A percentile compares a stretch with the other conserved stretches of the same genome.
These are phyloP conservation scores for Zootoca vivipara DNA, from an alignment of 2,113 vertebrate species.

Conservation along the genomic window DNA sequence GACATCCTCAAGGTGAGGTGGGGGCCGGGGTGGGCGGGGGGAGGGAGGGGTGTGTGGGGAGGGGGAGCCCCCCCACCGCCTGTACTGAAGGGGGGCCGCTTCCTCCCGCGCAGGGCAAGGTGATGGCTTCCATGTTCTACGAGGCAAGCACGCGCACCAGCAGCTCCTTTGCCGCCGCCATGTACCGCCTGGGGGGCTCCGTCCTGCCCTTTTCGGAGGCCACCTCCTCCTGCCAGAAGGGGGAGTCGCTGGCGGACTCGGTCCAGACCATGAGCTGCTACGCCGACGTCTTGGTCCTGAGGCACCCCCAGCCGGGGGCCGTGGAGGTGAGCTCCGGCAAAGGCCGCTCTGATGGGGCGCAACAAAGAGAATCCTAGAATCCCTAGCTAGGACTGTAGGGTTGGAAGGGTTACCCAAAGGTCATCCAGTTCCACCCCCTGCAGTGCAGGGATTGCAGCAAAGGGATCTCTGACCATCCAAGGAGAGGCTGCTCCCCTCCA, in stretches of 20 bases:
- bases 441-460: no score
- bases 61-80: rapidly evolving
- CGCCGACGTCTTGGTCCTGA: slow-evolving; percentile 89
- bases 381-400: no score
- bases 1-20: slow-evolving; percentile 91
- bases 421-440: no score
- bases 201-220: slow-evolving; percentile 91
- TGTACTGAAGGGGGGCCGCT: not conserved
- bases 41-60: rapidly evolving
- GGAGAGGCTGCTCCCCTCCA: no score
- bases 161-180: slow-evolving; percentile 92
- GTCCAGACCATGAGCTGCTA: slow-evolving; percentile 98
- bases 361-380: no score
- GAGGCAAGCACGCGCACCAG: slow-evolving; percentile 96
- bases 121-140: slow-evolving; percentile 98
- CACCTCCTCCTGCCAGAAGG: slow-evolving; percentile 94
- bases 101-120: slow-evolving; percentile 80
- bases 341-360: no score
- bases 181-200: slow-evolving; percentile 91
- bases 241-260: slow-evolving; percentile 91
- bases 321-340: slow-evolving; percentile 82
- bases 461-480: no score
- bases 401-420: no score
- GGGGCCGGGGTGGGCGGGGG: not conserved
- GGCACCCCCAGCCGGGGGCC: slow-evolving; percentile 89